Percentiles rank a stretch among this genome's conserved stretches.
These are phyloP conservation scores for Gallinago jamesoni DNA, from an alignment of 2,113 vertebrate genomes.

Conservation along the genomic window DNA sequence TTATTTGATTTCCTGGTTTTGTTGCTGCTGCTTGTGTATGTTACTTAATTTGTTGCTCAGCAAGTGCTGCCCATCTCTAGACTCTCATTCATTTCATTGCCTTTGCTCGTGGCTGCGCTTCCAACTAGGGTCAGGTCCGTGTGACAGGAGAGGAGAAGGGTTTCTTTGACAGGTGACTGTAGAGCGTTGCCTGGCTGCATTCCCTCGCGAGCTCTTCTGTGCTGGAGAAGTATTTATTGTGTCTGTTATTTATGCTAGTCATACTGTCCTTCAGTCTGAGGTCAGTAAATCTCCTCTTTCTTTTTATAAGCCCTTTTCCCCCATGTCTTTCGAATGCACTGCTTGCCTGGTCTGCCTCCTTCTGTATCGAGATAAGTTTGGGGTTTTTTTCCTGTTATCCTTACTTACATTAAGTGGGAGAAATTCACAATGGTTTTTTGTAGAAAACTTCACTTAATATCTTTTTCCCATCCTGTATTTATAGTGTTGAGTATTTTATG, in stretches of 20 bases:
- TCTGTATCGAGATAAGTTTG: not conserved
- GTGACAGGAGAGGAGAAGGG: not conserved
- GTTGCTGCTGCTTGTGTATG: accelerated
- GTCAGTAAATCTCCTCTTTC: not conserved
- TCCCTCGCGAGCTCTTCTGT: accelerated
- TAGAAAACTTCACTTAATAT: not conserved
- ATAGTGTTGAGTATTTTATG: not conserved
- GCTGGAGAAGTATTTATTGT: not conserved
- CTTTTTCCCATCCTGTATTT: not conserved
- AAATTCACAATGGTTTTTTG: not conserved
- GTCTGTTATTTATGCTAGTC: not conserved
- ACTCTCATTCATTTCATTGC: not conserved
- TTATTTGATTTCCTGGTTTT: not conserved
- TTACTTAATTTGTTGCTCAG: not conserved
- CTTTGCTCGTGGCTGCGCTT: accelerated
- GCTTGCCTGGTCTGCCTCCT: not conserved
- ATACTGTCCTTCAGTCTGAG: not conserved
- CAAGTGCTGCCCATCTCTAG: not conserved
- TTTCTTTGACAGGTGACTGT: accelerated
- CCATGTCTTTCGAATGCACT: accelerated
- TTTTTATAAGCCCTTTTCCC: not conserved
- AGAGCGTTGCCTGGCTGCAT: accelerated
- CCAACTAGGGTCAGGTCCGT: accelerated
- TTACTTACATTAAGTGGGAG: not conserved
- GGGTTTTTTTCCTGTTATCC: not conserved